Evolutionary conservation across 2,113 vertebrate species (phyloP), one percentile per base, ranked within the genome.

Genomic region (Trematomus loennbergii): DNA sequence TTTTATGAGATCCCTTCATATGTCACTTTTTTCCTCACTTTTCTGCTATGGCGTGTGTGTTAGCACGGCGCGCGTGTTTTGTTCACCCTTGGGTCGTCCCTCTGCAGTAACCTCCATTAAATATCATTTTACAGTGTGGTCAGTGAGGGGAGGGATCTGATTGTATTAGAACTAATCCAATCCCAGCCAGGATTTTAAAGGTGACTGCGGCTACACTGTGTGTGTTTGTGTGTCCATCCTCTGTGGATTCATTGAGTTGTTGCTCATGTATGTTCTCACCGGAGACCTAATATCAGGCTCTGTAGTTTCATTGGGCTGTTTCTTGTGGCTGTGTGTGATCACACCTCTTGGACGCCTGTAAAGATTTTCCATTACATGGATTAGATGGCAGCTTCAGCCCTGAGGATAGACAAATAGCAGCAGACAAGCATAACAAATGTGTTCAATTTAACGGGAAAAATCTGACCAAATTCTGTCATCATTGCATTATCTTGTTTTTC

Each of bases 151-250:
- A 72, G 49, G 11, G 48, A 75, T 83, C 75, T 76, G 71, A 84
- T 83, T 84, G 76, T 58, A 57, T 84, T 84, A 81, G 40, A 79
- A n/a, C 64, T 70, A 77, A 89, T 83, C 68, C 79, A 72, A 87
- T 89, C 81, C 45, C 78, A 52, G 57, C 58, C 63, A 54, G 64
- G 12, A 78, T 75, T 87, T 84, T 78, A 71, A 52, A 62, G 54
- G 49, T 58, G 83, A 36, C 62, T 17, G 15, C n/a, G 18, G 12
- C 45, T 50, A 25, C 46, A 74, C 22, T 63, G 13, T 68, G 61
- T 67, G 71, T 76, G 77, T 66, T 58, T 46, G 53, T 17, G 33
- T 43, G 48, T 20, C 36, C n/a, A 8, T 29, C 36, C 45, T 48
- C 43, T 53, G 50, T 54, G 54, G 64, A 57, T 72, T 53, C 54